phyloP scores from a whole-genome alignment of 2,113 vertebrate genomes.

The Nerophis ophidion region DNA sequence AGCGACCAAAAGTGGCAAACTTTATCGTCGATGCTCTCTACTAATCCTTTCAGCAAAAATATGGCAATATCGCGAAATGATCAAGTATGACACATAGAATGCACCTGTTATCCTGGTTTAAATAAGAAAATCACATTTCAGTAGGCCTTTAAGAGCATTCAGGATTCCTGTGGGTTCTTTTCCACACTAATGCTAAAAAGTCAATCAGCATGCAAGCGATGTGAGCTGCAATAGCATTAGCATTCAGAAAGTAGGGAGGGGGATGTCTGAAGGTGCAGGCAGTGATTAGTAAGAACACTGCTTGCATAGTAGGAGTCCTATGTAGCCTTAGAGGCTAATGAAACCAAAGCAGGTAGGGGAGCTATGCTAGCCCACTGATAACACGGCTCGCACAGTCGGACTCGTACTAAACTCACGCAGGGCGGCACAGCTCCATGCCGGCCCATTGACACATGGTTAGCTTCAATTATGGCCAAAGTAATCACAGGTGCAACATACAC shows the following conservation, averaged over 20 bases:
- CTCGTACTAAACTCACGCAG: conserved; percentile 5
- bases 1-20: too few species aligned
- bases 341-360: conserved; percentile 32
- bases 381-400: conserved; percentile 1
- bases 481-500: conserved; percentile 33
- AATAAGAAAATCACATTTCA: too few species aligned
- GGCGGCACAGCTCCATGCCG: conserved; percentile 11
- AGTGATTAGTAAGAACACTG: conserved; percentile 48
- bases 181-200: conserved; percentile 47
- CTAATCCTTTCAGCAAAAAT: too few species aligned
- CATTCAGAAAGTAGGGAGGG: conserved; percentile 37
- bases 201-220: conserved; percentile 47
- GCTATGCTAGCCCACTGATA: conserved; percentile 18
- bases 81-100: too few species aligned
- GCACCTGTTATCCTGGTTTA: too few species aligned
- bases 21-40: too few species aligned
- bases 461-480: conserved; percentile 33
- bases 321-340: conserved; percentile 41
- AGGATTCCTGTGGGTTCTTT: conserved; percentile 25
- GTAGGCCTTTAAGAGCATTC: conserved; percentile 42
- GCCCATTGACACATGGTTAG: conserved; percentile 20
- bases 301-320: conserved; percentile 42
- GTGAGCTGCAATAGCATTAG: conserved; percentile 46
- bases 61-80: too few species aligned
- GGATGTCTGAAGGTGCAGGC: conserved; percentile 19